phyloP scores from a whole-genome alignment of 2,888 invertebrate species.

The Perizoma flavofasciatum region DNA sequence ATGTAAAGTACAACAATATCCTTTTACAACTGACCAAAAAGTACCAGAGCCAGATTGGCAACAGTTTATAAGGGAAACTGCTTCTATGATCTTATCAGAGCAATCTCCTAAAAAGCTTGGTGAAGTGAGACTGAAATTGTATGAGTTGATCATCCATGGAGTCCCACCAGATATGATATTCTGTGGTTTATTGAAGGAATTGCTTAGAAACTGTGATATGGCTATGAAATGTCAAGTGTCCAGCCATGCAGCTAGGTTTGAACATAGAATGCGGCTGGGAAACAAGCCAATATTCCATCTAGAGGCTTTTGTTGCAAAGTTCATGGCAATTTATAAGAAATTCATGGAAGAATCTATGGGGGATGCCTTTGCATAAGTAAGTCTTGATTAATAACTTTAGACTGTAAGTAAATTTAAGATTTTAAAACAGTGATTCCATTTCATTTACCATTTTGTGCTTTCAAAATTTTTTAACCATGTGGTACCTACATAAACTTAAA shows the following conservation, averaged over 20 bases:
- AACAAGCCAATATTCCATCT: constrained; percentile 98
- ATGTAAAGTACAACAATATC: constrained; percentile 95
- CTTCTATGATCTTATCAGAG: constrained; percentile 92
- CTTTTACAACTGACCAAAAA: constrained; percentile 90
- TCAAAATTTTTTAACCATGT: too few relatives aligned
- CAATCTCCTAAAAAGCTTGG: constrained; percentile 93
- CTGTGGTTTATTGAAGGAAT: constrained; percentile 91
- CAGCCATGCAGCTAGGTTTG: constrained; percentile 93
- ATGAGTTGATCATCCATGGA: constrained; percentile 96
- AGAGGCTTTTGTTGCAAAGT: constrained; percentile 98
- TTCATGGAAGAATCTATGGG: constrained; percentile 90
- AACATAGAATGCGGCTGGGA: constrained; percentile 96
- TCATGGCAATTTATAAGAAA: constrained; percentile 97
- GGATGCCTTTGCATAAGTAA: constrained; percentile 72
- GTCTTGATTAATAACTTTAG: background rate
- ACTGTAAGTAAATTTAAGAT: background rate
- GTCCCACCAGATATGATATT: constrained; percentile 97
- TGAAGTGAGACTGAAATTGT: constrained; percentile 93
- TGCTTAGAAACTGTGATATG: constrained; percentile 95
- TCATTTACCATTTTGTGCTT: background rate
- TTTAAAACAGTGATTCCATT: background rate
- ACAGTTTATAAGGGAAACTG: constrained; percentile 92
- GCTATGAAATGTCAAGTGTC: constrained; percentile 94
- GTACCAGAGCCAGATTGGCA: constrained; percentile 97
- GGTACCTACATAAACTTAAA: too few relatives aligned